These are phyloP conservation scores for Cyanoderma ruficeps DNA, from an alignment of 2,113 vertebrate genomes.

Conservation along the genomic window DNA sequence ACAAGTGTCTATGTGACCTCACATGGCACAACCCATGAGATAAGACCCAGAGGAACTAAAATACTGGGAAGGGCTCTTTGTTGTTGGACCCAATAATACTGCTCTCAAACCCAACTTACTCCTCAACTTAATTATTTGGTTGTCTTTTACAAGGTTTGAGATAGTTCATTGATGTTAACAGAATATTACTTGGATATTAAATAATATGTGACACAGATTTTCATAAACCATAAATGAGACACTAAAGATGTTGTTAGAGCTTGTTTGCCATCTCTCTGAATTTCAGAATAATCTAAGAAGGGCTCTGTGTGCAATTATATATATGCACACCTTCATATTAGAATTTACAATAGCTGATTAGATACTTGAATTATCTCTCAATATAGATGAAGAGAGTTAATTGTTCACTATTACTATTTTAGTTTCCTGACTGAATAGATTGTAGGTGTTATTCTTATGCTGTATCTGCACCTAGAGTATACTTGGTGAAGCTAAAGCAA, in stretches of 20 bases:
- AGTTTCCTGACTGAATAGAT: background rate
- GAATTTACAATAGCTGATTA: background rate
- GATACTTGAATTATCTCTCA: background rate
- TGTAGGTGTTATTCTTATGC: background rate
- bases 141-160: background rate
- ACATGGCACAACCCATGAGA: background rate
- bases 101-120: background rate
- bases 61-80: background rate
- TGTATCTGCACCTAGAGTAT: background rate
- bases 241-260: background rate
- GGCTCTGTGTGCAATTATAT: background rate
- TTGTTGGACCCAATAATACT: background rate
- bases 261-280: background rate
- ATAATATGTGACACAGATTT: background rate
- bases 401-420: background rate
- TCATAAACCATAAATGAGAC: background rate
- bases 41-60: background rate
- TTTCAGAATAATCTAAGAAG: background rate
- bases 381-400: background rate
- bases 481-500: background rate
- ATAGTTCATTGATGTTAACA: background rate
- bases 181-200: background rate
- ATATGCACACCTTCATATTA: background rate
- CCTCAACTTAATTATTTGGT: background rate
- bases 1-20: rapidly evolving